Conservation (phyloP, 2,113 vertebrate genomes). For the Microcebus murinus region DNA sequence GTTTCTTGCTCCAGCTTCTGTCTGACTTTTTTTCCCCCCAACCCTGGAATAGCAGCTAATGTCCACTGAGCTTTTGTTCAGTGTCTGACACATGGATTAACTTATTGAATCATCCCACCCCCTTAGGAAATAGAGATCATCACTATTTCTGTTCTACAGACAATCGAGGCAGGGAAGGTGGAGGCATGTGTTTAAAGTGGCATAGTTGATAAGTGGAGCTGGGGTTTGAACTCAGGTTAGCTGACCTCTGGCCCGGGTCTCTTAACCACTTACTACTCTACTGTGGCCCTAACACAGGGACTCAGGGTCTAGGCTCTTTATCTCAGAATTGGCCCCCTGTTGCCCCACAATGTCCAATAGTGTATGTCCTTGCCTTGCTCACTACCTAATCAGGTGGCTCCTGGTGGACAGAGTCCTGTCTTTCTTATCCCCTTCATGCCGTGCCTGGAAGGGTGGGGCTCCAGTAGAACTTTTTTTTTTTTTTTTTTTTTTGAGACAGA, state of each 20-base stretch:
- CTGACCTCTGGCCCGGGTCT: background rate
- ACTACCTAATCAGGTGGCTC: background rate
- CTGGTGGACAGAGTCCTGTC: background rate
- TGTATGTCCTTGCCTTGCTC: background rate
- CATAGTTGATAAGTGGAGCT: background rate
- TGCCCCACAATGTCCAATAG: background rate
- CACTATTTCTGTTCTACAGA: background rate
- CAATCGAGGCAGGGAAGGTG: background rate
- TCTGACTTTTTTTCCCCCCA: background rate
- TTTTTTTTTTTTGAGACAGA: too few relatives aligned
- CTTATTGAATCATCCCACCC: background rate
- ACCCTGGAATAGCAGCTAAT: background rate
- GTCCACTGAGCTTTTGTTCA: background rate
- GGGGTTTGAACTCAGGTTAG: background rate
- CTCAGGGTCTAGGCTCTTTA: background rate
- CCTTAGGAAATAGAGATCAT: background rate
- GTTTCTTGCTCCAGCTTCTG: background rate
- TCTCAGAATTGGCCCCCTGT: background rate
- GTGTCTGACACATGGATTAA: background rate
- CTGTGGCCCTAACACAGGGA: background rate
- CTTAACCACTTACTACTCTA: background rate
- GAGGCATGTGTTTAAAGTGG: background rate
- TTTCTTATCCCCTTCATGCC: background rate
- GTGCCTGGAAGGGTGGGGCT: background rate
- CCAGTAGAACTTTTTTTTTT: background rate